A percentile compares a stretch with the other conserved stretches of the same genome.
These are phyloP conservation scores for Arothron firmamentum DNA, from an alignment of 2,113 vertebrate species.

Conservation along the genomic window DNA sequence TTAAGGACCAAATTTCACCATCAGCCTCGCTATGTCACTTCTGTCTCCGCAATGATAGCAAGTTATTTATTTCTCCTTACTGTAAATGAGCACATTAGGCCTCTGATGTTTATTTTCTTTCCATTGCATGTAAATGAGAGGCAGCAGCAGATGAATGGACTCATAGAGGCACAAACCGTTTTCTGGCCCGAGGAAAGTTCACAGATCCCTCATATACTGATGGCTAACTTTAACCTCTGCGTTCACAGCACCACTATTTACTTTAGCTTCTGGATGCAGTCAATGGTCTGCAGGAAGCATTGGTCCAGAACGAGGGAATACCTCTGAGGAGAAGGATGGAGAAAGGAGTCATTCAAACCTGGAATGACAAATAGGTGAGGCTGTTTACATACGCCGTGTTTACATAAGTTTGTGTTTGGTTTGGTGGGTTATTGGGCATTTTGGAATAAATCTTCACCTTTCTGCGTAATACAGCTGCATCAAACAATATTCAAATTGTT, in stretches of 20 bases:
- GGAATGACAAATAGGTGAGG: conserved; percentile 78
- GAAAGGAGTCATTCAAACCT: conserved; percentile 77
- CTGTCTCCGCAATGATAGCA: conserved; percentile 42
- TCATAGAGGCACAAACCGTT: conserved; percentile 68
- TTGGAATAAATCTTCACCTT: conserved; percentile 77
- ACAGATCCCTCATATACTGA: conserved; percentile 67
- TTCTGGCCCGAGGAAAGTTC: conserved; percentile 67
- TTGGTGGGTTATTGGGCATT: conserved; percentile 75
- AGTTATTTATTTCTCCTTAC: conserved; percentile 58
- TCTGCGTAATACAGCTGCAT: conserved; percentile 64
- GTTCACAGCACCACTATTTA: conserved; percentile 71
- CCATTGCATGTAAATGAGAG: conserved; percentile 76
- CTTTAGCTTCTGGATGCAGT: conserved; percentile 77
- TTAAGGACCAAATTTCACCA: background rate
- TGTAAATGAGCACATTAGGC: conserved; percentile 68
- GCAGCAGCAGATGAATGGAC: conserved; percentile 63
- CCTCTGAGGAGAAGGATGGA: conserved; percentile 74
- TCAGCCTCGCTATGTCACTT: background rate
- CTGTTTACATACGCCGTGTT: conserved; percentile 76
- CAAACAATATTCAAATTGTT: conserved; percentile 75
- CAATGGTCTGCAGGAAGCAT: conserved; percentile 78
- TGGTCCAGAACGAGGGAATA: conserved; percentile 78
- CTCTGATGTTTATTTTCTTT: conserved; percentile 69
- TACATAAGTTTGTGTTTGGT: conserved; percentile 75
- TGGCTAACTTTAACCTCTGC: conserved; percentile 75